Base-by-base conservation (phyloP, 2,797 vertebrate genomes). In the Psittacula echo region DNA sequence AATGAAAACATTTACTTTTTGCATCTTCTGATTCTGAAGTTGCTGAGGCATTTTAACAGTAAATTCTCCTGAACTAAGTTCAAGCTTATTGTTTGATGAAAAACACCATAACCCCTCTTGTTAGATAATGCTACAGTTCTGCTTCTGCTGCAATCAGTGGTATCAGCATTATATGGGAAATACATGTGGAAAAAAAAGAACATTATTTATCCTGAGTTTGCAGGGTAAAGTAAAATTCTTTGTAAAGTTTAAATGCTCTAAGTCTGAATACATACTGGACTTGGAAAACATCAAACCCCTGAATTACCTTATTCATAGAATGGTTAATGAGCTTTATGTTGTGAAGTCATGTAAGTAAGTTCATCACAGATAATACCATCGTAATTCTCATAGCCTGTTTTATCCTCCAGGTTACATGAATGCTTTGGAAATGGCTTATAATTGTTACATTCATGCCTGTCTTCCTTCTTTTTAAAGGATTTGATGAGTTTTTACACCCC, bases 391-490 rank as follows among this genome's bases (percentile, higher is more conserved):
- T 32, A 48, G 41, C 47, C 72, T 84, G 34, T 45, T 76, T 65
- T 86, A 45, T 58, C 72, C 54, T 89, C 34, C 48, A 50, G 66
- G 64, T 89, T 83, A 90, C 5, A 41, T 18, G 20, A n/a, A 22
- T 70, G 64, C 91, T 95, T 86, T 94, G 64, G 90, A 95, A 91
- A 88, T 89, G 62, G 66, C 66, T 94, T 95, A 42, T 45, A 91
- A 45, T 44, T 80, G 50, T 78, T 93, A 62, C 56, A 44, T 61
- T 71, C 44, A 54, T 76, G 51, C 47, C 62, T 30, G 29, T 58
- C 54, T 84, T 72, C 44, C 60, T 89, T 62, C 27, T 87, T 92
- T 81, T 68, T 48, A 70, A 77, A 82, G 56, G 41, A 58, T 81
- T 87, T 75, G 37, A 44, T 74, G 89, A 81, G 66, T 79, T 80